Conservation (phyloP, 2,113 vertebrate genomes). For the Poeciliopsis retropinna region DNA sequence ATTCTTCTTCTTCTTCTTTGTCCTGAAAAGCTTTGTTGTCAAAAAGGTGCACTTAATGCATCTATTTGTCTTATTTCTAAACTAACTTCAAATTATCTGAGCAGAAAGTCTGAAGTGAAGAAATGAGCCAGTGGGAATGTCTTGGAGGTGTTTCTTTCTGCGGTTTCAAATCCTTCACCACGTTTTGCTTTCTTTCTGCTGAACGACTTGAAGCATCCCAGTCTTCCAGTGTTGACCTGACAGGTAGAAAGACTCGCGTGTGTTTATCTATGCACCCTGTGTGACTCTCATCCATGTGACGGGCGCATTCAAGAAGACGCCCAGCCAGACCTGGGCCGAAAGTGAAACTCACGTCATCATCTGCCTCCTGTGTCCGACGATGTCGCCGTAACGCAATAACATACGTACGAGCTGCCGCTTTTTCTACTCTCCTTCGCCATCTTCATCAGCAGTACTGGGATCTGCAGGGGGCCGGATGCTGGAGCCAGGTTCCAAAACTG, state of each 20-base stretch:
- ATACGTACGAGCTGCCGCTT: constrained; percentile 50
- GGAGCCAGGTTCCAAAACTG: constrained; percentile 5
- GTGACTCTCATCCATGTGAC: constrained; percentile 5
- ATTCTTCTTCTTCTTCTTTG: background rate
- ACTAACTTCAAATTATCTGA: background rate
- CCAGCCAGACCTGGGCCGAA: constrained; percentile 10
- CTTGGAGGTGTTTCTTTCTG: background rate
- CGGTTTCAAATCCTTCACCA: constrained; percentile 20
- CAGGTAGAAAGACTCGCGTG: constrained; percentile 11
- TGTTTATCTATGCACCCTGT: constrained; percentile 57
- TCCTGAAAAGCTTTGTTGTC: background rate
- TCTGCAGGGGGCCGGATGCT: constrained; percentile 8
- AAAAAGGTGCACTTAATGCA: background rate
- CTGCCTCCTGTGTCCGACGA: constrained; percentile 44
- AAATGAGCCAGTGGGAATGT: background rate
- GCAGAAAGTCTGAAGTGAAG: background rate
- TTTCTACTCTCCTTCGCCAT: constrained; percentile 14
- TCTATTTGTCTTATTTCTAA: too few species aligned
- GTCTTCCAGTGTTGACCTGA: constrained; percentile 59
- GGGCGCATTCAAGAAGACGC: constrained; percentile 1
- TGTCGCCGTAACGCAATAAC: constrained; percentile 65
- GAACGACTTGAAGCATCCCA: constrained; percentile 65
- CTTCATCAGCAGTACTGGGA: constrained; percentile 18
- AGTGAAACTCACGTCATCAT: constrained; percentile 9
- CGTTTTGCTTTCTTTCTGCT: constrained; percentile 44